Evolutionary conservation across 2,888 invertebrate genomes (phyloP), one percentile per base, ranked within the genome.

Genomic region (Keiferia lycopersicella): DNA sequence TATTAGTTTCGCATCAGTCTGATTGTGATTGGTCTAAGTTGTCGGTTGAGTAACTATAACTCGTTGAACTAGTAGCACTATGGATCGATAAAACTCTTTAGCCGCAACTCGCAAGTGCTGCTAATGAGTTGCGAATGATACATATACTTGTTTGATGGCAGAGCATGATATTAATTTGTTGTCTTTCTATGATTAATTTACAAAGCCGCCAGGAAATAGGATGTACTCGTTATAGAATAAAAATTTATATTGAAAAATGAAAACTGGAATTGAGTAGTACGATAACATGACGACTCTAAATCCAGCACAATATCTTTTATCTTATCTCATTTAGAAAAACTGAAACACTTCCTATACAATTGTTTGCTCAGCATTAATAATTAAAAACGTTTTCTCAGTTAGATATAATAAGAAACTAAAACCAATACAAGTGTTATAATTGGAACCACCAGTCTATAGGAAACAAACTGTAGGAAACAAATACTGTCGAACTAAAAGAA

Each of bases 401-500:
- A 30, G 30, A n/a, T 56, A n/a, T 4, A 30, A 39, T 34, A 18
- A 20, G 58, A 58, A 58, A 58, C 58, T 38, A 4, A 58, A 38
- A 58, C 58, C 16, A 38, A 58, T 58, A 14, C 38, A 41, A 12
- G 39, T 58, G 11, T 58, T 38, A 16, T 14, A n/a, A 34, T 26
- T 26, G 26, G 58, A 39, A 18, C n/a, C 12, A 2, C 10, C n/a
- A 38, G 34, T 39, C 34, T 50, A 51, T 62, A 58, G 12, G 26
- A 16, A 18, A 38, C n/a, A 58, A 58, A 45, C 16, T 45, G 16
- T 45, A 45, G 45, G 45, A 45, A 45, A 45, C 45, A 8, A n/a
- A 45, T 45, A 45, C 16, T 45, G 45, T 45, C 45, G 16, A 45
- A 45, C 45, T 45, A 45, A 45, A 66, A 65, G 65, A 64, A 60